These are phyloP conservation scores for Sarcophilus harrisii DNA, from an alignment of 2,797 vertebrate species.

Conservation along the genomic window DNA sequence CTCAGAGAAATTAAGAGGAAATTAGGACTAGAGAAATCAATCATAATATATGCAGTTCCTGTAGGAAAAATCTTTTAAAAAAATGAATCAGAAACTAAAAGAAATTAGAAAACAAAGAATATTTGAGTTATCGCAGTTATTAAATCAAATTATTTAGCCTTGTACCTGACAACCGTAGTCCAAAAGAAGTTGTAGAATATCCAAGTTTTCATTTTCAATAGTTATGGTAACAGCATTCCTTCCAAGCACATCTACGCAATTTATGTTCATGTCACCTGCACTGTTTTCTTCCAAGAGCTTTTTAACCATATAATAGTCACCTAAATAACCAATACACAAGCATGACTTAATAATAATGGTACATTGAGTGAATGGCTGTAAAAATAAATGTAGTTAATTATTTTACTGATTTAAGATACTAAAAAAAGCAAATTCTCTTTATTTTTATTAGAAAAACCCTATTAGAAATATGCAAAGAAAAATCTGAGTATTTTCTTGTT, in stretches of 20 bases:
- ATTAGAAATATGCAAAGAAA: conserved; percentile 51
- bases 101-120: conserved; percentile 48
- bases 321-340: conserved; percentile 84
- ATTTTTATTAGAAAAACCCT: background rate
- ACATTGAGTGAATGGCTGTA: conserved; percentile 62
- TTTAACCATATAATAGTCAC: conserved; percentile 99
- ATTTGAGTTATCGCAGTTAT: conserved; percentile 62
- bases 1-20: background rate
- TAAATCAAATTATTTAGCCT: conserved; percentile 66
- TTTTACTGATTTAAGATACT: conserved; percentile 57
- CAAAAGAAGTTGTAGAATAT: conserved; percentile 96
- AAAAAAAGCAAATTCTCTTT: conserved; percentile 56
- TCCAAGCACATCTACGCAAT: conserved; percentile 97
- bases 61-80: conserved; percentile 32
- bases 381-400: conserved; percentile 53
- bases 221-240: conserved; percentile 96
- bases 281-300: conserved; percentile 96
- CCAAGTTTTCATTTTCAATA: conserved; percentile 98
- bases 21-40: conserved; percentile 37
- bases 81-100: conserved; percentile 49
- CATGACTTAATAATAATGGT: conserved; percentile 62
- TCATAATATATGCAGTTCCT: conserved; percentile 44
- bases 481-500: conserved; percentile 61
- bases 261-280: conserved; percentile 96
- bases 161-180: conserved; percentile 97